Conservation (phyloP, 2,797 vertebrate species). For the Enteromius viviparus region DNA sequence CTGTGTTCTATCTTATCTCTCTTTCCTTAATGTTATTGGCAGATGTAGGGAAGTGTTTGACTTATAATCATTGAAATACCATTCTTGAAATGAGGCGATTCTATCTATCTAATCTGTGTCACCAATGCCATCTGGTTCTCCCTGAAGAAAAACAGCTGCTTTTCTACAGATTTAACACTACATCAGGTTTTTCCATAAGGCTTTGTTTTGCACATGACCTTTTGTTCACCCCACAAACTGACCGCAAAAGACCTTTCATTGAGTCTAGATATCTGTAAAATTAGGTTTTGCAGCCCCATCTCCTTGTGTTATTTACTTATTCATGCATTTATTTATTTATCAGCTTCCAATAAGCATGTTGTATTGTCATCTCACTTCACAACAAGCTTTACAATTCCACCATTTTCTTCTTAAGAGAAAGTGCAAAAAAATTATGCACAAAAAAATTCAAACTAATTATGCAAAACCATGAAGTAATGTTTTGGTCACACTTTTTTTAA, state of each 20-base stretch:
- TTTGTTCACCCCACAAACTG: not conserved
- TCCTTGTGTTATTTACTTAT: not conserved
- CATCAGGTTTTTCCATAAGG: not conserved
- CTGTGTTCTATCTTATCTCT: not conserved
- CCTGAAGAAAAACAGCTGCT: not conserved
- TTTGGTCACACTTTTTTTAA: not conserved
- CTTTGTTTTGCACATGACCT: not conserved
- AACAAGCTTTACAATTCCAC: not conserved
- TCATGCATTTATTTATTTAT: not conserved
- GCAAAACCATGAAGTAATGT: not conserved
- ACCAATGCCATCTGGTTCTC: constrained; percentile 8
- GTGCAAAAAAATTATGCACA: not conserved
- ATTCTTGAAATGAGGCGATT: constrained; percentile 12
- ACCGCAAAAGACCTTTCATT: not conserved
- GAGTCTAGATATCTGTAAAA: not conserved
- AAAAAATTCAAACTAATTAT: not conserved
- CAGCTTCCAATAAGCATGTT: not conserved
- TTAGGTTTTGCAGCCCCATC: not conserved
- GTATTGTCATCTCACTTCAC: not conserved
- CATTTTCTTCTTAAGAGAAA: not conserved
- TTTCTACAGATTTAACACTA: constrained; percentile 21
- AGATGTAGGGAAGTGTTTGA: not conserved
- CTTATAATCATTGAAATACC: constrained; percentile 21
- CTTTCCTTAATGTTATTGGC: not conserved
- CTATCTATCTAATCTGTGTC: constrained; percentile 13